A percentile compares a stretch with the other conserved stretches of the same genome.
These are phyloP conservation scores for Sinocyclocheilus grahami DNA, from an alignment of 2,113 vertebrate genomes.

Conservation along the genomic window DNA sequence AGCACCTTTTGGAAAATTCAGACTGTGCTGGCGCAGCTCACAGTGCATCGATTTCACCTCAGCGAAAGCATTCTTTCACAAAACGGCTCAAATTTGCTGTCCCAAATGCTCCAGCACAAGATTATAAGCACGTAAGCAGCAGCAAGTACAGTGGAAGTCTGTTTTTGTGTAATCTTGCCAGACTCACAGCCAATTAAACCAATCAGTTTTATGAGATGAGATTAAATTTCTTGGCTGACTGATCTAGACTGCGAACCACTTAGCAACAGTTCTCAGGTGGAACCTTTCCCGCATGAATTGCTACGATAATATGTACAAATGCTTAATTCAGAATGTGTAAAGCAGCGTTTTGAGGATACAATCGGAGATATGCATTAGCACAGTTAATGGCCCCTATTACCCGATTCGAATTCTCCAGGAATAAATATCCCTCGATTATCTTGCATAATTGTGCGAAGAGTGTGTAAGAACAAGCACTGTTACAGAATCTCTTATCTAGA, in stretches of 20 bases:
- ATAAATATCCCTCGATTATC: neutral
- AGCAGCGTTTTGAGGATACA: neutral
- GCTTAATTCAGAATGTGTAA: conserved; percentile 26
- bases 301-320: conserved; percentile 20
- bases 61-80: conserved; percentile 19
- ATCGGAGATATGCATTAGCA: neutral
- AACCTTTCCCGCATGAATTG: conserved; percentile 25
- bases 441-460: neutral
- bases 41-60: conserved; percentile 42
- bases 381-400: conserved; percentile 9
- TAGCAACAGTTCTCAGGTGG: conserved; percentile 15
- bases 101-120: neutral
- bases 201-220: conserved; percentile 36
- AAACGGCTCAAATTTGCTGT: neutral
- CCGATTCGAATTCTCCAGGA: conserved; percentile 7
- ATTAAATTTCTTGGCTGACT: conserved; percentile 40
- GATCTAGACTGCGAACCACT: conserved; percentile 7
- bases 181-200: conserved; percentile 37
- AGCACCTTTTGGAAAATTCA: conserved; percentile 41
- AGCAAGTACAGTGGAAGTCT: conserved; percentile 15
- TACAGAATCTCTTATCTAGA: conserved; percentile 28
- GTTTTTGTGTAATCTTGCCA: conserved; percentile 28
- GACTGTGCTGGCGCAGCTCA: conserved; percentile 31
- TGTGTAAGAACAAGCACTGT: neutral
- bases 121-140: conserved; percentile 12